A percentile compares a stretch with the other conserved stretches of the same genome.
phyloP scores from a whole-genome alignment of 2,888 invertebrate genomes.

The Pandemis cinnamomeana region DNA sequence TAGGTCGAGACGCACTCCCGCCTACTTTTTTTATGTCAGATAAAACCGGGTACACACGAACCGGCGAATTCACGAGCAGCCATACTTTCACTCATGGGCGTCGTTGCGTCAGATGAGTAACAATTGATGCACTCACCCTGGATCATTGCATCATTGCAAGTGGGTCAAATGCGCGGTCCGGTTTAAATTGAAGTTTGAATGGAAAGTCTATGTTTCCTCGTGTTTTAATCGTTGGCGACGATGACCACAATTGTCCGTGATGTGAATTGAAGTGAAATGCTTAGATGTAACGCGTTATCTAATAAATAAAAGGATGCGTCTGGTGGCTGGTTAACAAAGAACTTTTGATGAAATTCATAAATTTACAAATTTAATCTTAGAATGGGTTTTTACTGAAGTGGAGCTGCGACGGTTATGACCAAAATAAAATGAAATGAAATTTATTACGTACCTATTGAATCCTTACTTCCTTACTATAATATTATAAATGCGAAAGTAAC shows the following conservation, averaged over 20 bases:
- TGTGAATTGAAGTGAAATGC: neutral
- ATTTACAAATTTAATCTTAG: no score
- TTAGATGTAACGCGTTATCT: neutral
- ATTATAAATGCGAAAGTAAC: no score
- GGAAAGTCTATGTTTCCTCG: neutral
- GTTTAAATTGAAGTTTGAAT: neutral
- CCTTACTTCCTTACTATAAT: no score
- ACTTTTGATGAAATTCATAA: neutral
- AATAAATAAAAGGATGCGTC: neutral
- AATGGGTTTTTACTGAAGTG: no score
- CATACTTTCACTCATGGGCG: constrained; percentile 32
- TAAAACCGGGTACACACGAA: neutral
- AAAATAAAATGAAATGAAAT: no score
- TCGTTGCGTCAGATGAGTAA: constrained; percentile 59
- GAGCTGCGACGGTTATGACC: no score
- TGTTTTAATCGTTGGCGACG: neutral
- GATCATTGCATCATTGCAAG: constrained; percentile 72
- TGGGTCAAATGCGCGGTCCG: constrained; percentile 53
- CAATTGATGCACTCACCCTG: constrained; percentile 58
- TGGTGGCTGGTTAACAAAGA: neutral
- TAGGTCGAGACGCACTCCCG: neutral
- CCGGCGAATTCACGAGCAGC: constrained; percentile 1
- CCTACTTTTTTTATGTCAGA: neutral
- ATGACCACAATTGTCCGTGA: neutral
- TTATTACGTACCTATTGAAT: no score